Base-by-base conservation (phyloP, 2,797 vertebrate genomes). In the Coilia nasus region DNA sequence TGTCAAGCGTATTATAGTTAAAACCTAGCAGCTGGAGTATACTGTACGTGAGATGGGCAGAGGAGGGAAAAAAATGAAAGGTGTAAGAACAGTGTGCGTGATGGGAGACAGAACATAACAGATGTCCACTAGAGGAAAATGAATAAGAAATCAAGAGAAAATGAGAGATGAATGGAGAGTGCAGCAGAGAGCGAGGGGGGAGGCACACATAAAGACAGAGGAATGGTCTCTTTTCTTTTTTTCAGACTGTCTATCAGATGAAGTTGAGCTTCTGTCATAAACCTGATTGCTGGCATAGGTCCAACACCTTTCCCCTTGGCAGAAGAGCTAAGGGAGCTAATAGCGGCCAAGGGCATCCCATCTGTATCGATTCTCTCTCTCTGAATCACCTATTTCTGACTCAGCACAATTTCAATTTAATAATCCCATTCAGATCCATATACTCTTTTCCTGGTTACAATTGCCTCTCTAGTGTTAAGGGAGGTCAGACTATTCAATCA, bases 321-420 rank as follows among this genome's bases (percentile, higher is more conserved):
- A 28, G 41, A 2, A 6, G 25, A 31, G 71, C 71, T 78, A 0
- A 10, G 17, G 71, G 71, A 21, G 23, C 25, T 35, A 44, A 46
- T 21, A n/a, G 31, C 59, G 28, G 59, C 50, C 84, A 82, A 85
- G 46, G 84, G 71, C 84, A 85, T 71, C 25, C 54, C 81, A 82
- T 71, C 28, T 64, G 15, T 78, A 78, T 78, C 44, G 71, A 78
- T 78, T 78, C 9, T 35, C 71, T 35, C 71, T 21, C 71, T 14
- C 71, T 78, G 35, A 15, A 21, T 19, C 71, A 41, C 11, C 17
- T 44, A 44, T 10, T 44, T 21, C 71, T 31, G 6, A 75, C 31
- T 75, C 67, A 75, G 67, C 71, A 78, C 71, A 44, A 78, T 25
- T 78, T 7, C 71, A 78, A 78, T 78, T 78, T 78, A 78, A 78